Evolutionary conservation across 2,113 vertebrate genomes (phyloP).

Genomic region (Balaenoptera acutorostrata): DNA sequence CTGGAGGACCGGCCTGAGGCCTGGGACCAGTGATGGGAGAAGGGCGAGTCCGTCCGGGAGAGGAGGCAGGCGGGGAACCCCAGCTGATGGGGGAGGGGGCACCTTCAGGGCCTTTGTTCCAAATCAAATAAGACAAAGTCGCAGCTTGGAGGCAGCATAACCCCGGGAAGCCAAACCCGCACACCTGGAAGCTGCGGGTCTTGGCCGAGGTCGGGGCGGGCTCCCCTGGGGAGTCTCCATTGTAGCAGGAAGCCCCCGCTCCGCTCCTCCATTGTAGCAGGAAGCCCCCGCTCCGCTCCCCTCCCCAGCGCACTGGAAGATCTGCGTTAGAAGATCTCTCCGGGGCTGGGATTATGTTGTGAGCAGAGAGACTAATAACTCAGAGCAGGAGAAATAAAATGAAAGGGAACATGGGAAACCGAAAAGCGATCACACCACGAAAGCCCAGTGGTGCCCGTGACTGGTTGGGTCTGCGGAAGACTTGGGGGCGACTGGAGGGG

Average conservation of each 20-base stretch:
- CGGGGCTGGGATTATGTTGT: not conserved
- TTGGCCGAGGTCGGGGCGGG: not conserved
- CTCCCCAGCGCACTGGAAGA: fast-evolving
- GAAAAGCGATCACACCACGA: fast-evolving
- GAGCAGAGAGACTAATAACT: not conserved
- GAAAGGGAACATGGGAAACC: not conserved
- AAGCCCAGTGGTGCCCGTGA: not conserved
- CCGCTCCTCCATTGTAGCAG: not conserved
- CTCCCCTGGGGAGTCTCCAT: too few species aligned
- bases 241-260: not conserved
- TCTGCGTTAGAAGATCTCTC: not conserved
- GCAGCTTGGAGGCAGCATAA: not conserved
- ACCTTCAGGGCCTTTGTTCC: not conserved
- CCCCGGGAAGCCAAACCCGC: not conserved
- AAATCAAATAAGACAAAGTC: not conserved
- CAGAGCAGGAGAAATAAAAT: not conserved
- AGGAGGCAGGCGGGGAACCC: not conserved
- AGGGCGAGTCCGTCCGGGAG: not conserved
- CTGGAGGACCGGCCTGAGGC: not conserved
- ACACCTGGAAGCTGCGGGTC: not conserved
- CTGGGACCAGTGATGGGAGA: too few species aligned
- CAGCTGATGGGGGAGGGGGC: not conserved
- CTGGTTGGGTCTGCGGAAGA: fast-evolving
- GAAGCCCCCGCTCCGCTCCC: not conserved
- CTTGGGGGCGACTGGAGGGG: fast-evolving